phyloP scores from a whole-genome alignment of 2,797 vertebrate species.

The Phrynocephalus guinanensis region DNA sequence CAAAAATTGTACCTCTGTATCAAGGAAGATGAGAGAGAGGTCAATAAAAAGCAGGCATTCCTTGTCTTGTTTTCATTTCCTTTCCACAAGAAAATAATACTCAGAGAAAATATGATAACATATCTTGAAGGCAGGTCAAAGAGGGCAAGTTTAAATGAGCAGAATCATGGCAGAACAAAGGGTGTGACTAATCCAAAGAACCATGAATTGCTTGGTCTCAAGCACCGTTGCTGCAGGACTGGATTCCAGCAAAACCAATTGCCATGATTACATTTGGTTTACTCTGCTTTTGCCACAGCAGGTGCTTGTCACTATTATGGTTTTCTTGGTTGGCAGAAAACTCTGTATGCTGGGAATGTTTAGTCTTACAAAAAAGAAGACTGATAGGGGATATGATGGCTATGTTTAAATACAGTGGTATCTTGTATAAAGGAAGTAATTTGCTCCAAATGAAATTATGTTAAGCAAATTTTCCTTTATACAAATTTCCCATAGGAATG shows the following conservation, averaged over 20 bases:
- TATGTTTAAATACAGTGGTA: too few species aligned
- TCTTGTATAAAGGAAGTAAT: too few species aligned
- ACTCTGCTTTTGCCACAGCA: constrained; percentile 9
- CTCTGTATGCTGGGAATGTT: neutral
- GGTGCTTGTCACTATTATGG: neutral
- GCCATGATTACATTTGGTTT: constrained; percentile 48
- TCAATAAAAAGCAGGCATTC: constrained; percentile 70
- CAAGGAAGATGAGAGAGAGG: constrained; percentile 62
- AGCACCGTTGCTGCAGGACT: neutral
- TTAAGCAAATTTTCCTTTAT: too few species aligned
- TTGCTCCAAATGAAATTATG: too few species aligned
- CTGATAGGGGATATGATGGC: too few species aligned
- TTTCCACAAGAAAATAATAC: constrained; percentile 50
- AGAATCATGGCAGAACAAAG: constrained; percentile 36
- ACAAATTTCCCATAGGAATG: too few species aligned
- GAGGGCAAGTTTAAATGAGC: constrained; percentile 46
- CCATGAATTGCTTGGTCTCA: constrained; percentile 40
- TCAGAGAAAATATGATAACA: constrained; percentile 62
- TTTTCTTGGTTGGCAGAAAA: neutral
- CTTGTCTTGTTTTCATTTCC: constrained; percentile 61
- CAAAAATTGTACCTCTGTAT: constrained; percentile 68
- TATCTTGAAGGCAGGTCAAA: constrained; percentile 57
- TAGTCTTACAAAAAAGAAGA: too few species aligned
- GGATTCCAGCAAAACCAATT: constrained; percentile 39
- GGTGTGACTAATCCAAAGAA: neutral